A percentile compares a stretch with the other conserved stretches of the same genome.
Conservation (phyloP, 1,140 invertebrate genomes). For the Pygmarrhopalites habei region DNA sequence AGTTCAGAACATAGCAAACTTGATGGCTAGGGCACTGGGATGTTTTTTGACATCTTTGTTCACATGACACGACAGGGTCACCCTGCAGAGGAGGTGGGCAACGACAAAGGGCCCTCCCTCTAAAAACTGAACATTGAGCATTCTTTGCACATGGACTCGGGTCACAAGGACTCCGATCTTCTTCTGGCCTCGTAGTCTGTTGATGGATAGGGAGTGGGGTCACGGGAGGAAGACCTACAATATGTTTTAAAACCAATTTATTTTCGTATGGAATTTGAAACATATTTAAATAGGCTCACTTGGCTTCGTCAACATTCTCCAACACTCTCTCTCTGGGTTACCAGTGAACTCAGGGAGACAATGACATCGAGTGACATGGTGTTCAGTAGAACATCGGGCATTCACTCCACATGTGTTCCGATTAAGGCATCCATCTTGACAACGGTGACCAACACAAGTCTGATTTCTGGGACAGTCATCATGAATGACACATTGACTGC, state of each 20-base stretch:
- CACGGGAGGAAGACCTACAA: too few relatives aligned
- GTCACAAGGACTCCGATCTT: background rate
- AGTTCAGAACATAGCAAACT: slow-evolving; percentile 3
- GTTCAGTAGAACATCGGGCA: background rate
- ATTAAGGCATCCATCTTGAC: background rate
- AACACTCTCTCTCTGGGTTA: background rate
- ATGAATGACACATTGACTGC: background rate
- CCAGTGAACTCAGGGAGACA: background rate
- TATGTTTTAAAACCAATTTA: too few relatives aligned
- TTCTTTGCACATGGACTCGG: slow-evolving; percentile 1
- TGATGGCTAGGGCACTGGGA: slow-evolving; percentile 4
- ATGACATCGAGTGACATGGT: background rate
- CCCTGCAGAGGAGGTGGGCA: background rate
- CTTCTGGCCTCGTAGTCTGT: background rate
- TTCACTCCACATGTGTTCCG: slow-evolving; percentile 9
- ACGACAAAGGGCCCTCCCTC: background rate
- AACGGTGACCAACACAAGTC: background rate
- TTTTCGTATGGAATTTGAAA: too few relatives aligned
- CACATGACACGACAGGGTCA: background rate
- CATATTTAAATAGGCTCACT: background rate
- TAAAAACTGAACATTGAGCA: background rate
- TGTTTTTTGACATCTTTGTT: background rate
- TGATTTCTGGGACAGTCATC: background rate
- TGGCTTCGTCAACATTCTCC: background rate
- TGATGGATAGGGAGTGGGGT: background rate